Evolutionary conservation across 1,140 invertebrate genomes (phyloP), one percentile per base, ranked within the genome.

Genomic region (Diorhabda elongata): DNA sequence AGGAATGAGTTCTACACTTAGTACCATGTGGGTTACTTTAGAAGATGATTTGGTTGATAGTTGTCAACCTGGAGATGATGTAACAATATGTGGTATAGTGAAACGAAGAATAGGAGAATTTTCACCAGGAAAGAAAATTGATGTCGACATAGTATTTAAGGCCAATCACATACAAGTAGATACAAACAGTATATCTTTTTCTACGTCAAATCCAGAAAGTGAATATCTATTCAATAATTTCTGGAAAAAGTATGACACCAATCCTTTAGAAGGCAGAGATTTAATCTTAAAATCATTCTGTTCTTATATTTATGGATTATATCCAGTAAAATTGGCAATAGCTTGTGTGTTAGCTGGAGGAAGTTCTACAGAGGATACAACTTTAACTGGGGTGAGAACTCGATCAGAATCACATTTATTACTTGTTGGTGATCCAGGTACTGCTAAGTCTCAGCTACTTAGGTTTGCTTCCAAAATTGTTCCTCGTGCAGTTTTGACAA

Each of bases 381-480:
- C 70, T 7, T n/a, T 8, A 58, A 75, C 72, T n/a, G 73, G 73
- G n/a, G 64, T 74, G 3, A 65, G 67, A 52, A 77, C 65, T 81
- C 71, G 80, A 44, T 73, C 76, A 42, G 75, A 81, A 69, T 70
- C 92, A 5, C 95, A 98, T 84, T 82, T 97, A 73, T 81, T 98
- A 63, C 79, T 98, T 6, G 91, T 97, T 58, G 95, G 95, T 47
- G 95, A 97, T 86, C 95, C 95, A 72, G 94, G 94, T 72, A 91
- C 90, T 11, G 95, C 92, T 11, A 98, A 98, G 80, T 96, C 94
- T 0, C 92, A 96, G 80, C 85, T 98, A 60, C 83, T 98, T 61
- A 89, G 91, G 71, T 90, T 91, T 74, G 92, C 90, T 2, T 84
- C 89, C 2, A 89, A 89, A 80, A 81, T 97, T 56, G 89, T 88